A percentile compares a stretch with the other conserved stretches of the same genome.
These are phyloP conservation scores for Baryphthengus martii DNA, from an alignment of 2,113 vertebrate genomes.

Conservation along the genomic window DNA sequence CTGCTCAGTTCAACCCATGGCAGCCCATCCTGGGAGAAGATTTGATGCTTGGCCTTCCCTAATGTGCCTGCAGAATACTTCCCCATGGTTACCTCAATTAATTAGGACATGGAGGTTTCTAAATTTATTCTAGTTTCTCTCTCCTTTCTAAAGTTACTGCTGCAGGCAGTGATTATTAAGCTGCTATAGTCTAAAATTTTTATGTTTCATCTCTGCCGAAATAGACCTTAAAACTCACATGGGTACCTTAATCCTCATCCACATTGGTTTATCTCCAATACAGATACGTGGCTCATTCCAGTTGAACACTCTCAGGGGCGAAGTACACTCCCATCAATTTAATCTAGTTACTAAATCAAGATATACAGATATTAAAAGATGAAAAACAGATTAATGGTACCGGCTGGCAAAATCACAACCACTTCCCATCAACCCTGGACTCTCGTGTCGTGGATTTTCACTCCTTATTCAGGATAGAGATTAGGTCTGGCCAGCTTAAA, in stretches of 20 bases:
- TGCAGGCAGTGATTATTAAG: neutral
- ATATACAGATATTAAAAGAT: neutral
- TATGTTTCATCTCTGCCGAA: neutral
- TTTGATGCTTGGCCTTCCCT: neutral
- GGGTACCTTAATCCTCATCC: neutral
- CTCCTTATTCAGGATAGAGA: neutral
- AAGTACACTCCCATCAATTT: neutral
- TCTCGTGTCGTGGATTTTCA: neutral
- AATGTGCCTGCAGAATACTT: neutral
- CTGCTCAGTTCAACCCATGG: neutral
- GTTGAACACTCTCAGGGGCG: neutral
- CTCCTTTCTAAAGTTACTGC: neutral
- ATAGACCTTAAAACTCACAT: neutral
- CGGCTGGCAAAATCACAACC: neutral
- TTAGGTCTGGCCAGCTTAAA: neutral
- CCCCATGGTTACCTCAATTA: neutral
- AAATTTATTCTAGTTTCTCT: neutral
- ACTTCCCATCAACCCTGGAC: neutral
- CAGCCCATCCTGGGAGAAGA: neutral
- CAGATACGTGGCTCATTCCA: neutral
- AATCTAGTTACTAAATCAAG: neutral
- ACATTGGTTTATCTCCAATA: neutral
- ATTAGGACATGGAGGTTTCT: neutral
- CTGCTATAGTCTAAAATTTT: neutral
- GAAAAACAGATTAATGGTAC: neutral